Base-by-base conservation (phyloP, 1,140 invertebrate genomes). In the Sitobion miscanthi region DNA sequence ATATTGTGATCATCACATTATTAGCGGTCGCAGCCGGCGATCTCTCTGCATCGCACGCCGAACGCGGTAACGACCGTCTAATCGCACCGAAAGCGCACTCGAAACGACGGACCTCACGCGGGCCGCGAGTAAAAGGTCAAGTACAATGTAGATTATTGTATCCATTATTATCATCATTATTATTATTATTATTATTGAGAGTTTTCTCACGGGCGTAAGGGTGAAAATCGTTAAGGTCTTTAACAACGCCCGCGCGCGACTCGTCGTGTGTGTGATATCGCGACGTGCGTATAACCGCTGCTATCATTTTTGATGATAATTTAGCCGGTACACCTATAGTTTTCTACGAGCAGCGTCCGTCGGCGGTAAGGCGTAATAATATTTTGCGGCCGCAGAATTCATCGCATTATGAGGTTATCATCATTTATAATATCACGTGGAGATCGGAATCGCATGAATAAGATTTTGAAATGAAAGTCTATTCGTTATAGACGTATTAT, bases 151-250 rank as follows among this genome's bases (percentile, higher is more conserved):
- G 21, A 45, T 90, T 54, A 90, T 90, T 57, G 25, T 57, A 57
- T 49, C 45, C 35, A 49, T 90, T 90, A 90, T 38, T 42, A 90
- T 90, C 35, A 49, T 90, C 62, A 90, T 38, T 42, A 90, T 90
- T 90, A 42, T 62, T 89, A 88, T 90, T 57, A 42, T 62, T 91
- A 91, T 49, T 82, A 47, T 91, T 23, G 62, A 42, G 45, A 82
- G 90, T 82, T 91, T 82, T 91, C 90, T 82, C 90, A 82, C 62
- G 69, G 45, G 25, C 11, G 6, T 30, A 57, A 30, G 88, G 90
- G 62, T 47, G 77, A 47, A 91, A 91, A 91, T 82, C 90, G 77
- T 91, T 91, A 91, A 91, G 69, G 89, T 90, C 35, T 57, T 77
- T 49, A 82, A 35, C 35, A 49, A 87, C 45, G 47, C 2, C 30